phyloP scores from a whole-genome alignment of 1,140 invertebrate species.

The Apocrypta bakeri region DNA sequence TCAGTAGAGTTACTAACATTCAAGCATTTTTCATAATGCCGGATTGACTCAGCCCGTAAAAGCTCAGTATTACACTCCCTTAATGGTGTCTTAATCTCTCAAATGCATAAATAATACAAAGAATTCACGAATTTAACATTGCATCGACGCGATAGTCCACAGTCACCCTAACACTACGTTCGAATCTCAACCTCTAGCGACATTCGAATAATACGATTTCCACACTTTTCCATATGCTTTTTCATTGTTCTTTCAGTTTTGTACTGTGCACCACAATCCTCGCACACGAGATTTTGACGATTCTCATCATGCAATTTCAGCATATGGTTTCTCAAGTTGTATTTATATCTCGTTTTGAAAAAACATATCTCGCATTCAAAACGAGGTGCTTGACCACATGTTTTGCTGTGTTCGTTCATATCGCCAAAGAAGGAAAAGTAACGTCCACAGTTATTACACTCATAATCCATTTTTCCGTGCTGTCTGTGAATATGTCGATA shows the following conservation, averaged over 20 bases:
- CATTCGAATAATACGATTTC: background rate
- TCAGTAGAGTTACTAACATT: too few relatives aligned
- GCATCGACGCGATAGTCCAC: too few relatives aligned
- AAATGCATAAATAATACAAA: too few relatives aligned
- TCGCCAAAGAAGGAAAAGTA: constrained; percentile 14
- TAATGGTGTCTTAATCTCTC: too few relatives aligned
- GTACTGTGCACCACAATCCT: background rate
- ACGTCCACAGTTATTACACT: background rate
- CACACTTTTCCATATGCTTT: background rate
- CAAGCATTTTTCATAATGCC: too few relatives aligned
- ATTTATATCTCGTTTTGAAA: constrained; percentile 28
- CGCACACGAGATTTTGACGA: background rate
- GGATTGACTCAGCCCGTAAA: too few relatives aligned
- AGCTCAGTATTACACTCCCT: too few relatives aligned
- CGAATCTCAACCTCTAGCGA: too few relatives aligned
- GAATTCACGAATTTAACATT: too few relatives aligned
- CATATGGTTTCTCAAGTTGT: constrained; percentile 21
- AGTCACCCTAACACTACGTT: too few relatives aligned
- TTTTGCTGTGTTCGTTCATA: constrained; percentile 1
- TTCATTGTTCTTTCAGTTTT: constrained; percentile 5
- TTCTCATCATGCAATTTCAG: constrained; percentile 30
- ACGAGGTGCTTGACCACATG: constrained; percentile 13
- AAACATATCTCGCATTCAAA: constrained; percentile 13
- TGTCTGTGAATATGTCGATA: constrained; percentile 5
- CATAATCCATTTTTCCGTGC: background rate